Conservation (phyloP, 2,113 vertebrate species). For the Myotis lucifugus region DNA sequence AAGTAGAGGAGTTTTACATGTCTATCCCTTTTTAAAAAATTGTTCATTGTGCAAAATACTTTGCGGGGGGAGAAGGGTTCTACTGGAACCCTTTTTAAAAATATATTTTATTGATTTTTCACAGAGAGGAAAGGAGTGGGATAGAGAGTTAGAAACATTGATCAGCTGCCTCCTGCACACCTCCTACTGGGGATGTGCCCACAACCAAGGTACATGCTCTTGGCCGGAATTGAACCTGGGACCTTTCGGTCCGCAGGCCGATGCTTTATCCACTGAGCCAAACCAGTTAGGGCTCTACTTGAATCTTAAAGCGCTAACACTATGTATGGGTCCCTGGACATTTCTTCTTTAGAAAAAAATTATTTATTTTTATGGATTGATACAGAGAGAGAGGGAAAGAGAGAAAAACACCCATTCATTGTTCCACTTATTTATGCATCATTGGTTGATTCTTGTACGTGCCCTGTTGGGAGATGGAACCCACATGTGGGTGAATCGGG, state of each 20-base stretch:
- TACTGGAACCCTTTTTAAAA: background rate
- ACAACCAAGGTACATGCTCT: no score
- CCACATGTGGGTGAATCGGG: background rate
- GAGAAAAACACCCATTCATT: background rate
- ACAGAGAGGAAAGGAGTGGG: no score
- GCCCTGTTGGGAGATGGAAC: background rate
- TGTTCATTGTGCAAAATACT: slow-evolving; percentile 79
- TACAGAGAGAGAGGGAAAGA: background rate
- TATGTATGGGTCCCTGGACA: slow-evolving; percentile 70
- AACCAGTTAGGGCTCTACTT: slow-evolving; percentile 53
- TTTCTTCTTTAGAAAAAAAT: slow-evolving; percentile 72
- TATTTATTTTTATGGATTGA: background rate
- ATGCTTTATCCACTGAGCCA: no score
- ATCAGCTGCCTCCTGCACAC: no score
- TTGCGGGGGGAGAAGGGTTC: slow-evolving; percentile 58
- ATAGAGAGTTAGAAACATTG: no score
- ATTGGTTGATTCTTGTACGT: background rate
- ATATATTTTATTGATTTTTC: no score
- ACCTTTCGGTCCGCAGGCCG: no score
- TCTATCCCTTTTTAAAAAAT: slow-evolving; percentile 68
- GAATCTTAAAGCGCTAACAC: slow-evolving; percentile 77
- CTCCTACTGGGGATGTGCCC: no score
- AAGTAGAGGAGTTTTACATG: slow-evolving; percentile 76
- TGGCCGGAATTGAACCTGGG: no score
- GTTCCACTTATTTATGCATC: background rate